Percentiles rank a stretch among this genome's conserved stretches.
These are phyloP conservation scores for Andrena bicolor DNA, from an alignment of 2,888 invertebrate genomes.

Conservation along the genomic window DNA sequence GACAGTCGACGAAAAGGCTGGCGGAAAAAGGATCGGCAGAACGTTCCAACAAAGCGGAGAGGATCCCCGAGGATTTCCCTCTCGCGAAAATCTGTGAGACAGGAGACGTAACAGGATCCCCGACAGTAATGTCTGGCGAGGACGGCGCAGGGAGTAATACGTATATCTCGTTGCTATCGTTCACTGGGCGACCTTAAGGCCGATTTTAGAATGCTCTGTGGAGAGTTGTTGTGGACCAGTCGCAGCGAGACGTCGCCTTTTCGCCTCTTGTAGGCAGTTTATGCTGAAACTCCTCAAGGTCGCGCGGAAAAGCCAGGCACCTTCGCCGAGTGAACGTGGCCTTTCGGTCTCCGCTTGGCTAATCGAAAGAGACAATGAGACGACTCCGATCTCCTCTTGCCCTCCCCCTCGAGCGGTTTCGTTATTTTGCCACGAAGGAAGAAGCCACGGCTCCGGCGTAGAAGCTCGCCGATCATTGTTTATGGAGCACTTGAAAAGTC, in stretches of 20 bases:
- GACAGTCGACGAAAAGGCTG: no score
- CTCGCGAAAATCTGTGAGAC: background rate
- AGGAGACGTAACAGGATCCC: slow-evolving; percentile 7
- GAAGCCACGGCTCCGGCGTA: background rate
- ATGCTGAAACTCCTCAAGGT: slow-evolving; percentile 68
- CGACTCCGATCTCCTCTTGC: background rate
- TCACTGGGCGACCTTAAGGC: slow-evolving; percentile 59
- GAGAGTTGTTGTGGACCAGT: slow-evolving; percentile 43
- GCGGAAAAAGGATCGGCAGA: background rate
- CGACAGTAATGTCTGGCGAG: background rate
- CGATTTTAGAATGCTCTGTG: slow-evolving; percentile 68
- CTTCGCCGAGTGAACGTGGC: slow-evolving; percentile 61
- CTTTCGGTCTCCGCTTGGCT: slow-evolving; percentile 46
- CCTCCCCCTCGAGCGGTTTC: background rate
- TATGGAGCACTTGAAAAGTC: slow-evolving; percentile 20
- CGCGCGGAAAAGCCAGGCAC: slow-evolving; percentile 69
- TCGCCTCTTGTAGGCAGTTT: slow-evolving; percentile 58
- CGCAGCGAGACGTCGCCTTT: slow-evolving; percentile 45
- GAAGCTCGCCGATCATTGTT: slow-evolving; percentile 3
- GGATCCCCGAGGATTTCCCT: background rate
- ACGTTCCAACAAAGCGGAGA: background rate
- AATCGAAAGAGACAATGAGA: slow-evolving; percentile 51
- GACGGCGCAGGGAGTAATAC: slow-evolving; percentile 8
- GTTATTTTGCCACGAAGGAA: background rate
- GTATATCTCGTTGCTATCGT: slow-evolving; percentile 53